Evolutionary conservation across 2,797 vertebrate species (phyloP).

Genomic region (Hybognathus amarus): DNA sequence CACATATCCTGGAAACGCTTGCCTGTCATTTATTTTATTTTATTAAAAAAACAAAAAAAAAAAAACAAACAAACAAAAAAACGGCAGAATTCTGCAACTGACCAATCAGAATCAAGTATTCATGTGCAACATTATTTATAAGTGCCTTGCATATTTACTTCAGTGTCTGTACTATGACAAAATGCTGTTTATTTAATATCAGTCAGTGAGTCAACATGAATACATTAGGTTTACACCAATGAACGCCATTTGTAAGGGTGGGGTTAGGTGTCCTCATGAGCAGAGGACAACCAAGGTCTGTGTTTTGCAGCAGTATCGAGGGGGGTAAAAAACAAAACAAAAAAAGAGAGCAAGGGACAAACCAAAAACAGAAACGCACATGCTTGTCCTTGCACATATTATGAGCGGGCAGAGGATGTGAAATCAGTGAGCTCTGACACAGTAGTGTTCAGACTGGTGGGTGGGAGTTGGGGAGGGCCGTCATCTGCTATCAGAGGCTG

Average conservation of each 20-base stretch:
- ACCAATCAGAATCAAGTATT: background rate
- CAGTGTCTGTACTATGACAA: background rate
- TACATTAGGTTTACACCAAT: slow-evolving; percentile 1
- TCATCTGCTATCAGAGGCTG: slow-evolving; percentile 35
- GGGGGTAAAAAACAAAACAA: background rate
- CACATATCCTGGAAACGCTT: background rate
- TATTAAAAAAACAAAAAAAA: too few relatives aligned
- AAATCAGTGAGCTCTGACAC: slow-evolving; percentile 48
- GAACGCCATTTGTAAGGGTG: background rate
- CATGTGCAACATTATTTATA: too few relatives aligned
- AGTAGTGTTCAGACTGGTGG: slow-evolving; percentile 34
- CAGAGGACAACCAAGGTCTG: background rate
- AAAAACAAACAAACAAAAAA: background rate
- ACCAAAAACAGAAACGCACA: slow-evolving; percentile 14
- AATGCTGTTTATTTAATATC: background rate
- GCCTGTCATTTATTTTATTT: background rate
- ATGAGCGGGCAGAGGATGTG: slow-evolving; percentile 44
- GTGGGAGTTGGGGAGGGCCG: slow-evolving; percentile 17
- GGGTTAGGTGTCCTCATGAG: background rate
- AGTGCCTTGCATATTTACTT: background rate
- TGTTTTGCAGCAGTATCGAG: slow-evolving; percentile 42
- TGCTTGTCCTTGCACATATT: slow-evolving; percentile 52
- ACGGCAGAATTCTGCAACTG: background rate
- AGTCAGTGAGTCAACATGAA: background rate
- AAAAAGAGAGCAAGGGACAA: background rate